Evolutionary conservation across 2,888 invertebrate species (phyloP).

Genomic region (Lithosia quadra): DNA sequence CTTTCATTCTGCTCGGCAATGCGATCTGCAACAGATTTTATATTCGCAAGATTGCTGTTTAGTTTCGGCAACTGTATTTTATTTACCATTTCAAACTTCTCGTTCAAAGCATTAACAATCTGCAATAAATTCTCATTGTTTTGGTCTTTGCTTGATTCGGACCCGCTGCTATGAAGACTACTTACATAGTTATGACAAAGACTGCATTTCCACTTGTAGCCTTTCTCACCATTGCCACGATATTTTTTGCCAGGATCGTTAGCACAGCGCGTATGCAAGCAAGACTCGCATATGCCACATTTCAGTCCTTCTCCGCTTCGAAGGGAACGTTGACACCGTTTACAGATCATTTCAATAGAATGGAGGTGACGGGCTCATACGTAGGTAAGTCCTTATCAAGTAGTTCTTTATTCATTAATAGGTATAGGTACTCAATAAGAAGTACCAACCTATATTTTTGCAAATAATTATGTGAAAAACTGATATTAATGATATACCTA

Average conservation of each 20-base stretch:
- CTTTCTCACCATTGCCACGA: slow-evolving; percentile 63
- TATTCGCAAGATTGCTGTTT: slow-evolving; percentile 65
- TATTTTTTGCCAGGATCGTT: slow-evolving; percentile 47
- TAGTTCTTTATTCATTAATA: neutral
- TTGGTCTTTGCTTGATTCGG: slow-evolving; percentile 42
- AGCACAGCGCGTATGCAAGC: slow-evolving; percentile 58
- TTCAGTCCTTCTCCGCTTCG: slow-evolving; percentile 60
- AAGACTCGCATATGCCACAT: slow-evolving; percentile 63
- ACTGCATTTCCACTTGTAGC: slow-evolving; percentile 69
- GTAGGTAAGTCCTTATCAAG: neutral
- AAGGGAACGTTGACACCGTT: slow-evolving; percentile 62
- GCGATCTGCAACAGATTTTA: slow-evolving; percentile 65
- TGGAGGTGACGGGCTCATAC: neutral
- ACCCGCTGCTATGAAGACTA: slow-evolving; percentile 35
- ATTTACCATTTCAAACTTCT: slow-evolving; percentile 74
- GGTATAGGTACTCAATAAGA: neutral
- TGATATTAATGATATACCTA: no score
- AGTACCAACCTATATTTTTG: neutral
- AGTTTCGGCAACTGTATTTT: slow-evolving; percentile 77
- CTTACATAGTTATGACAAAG: slow-evolving; percentile 62
- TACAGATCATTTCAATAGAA: slow-evolving; percentile 64
- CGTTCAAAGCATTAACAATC: slow-evolving; percentile 61
- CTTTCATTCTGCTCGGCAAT: slow-evolving; percentile 71
- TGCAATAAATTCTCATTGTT: slow-evolving; percentile 48
- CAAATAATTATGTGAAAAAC: no score